These are phyloP conservation scores for Teleogryllus occipitalis DNA, from an alignment of 1,140 invertebrate genomes.

Conservation along the genomic window DNA sequence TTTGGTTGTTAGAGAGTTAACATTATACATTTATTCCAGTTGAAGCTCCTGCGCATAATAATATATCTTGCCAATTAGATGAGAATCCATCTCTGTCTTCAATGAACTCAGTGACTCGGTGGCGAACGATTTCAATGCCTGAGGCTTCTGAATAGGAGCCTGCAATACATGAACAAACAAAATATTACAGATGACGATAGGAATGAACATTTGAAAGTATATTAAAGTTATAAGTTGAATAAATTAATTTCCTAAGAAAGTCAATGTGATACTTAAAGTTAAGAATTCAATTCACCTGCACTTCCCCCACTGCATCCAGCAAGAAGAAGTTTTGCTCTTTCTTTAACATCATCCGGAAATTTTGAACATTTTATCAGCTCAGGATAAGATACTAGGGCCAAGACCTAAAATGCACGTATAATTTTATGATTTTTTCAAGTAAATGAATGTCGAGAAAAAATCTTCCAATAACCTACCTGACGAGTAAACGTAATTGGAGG, in stretches of 20 bases:
- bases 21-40: conserved; percentile 69
- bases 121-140: conserved; percentile 55
- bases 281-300: conserved; percentile 41
- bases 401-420: conserved; percentile 43
- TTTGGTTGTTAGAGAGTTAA: no score
- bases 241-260: no score
- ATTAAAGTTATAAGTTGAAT: no score
- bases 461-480: conserved; percentile 25
- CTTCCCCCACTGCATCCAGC: conserved; percentile 72
- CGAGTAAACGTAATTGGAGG: conserved; percentile 66
- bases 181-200: no score
- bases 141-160: no score
- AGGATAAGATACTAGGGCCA: conserved; percentile 71
- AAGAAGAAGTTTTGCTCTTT: conserved; percentile 65
- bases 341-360: conserved; percentile 81
- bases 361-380: conserved; percentile 59
- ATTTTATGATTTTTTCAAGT: no score
- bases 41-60: conserved; percentile 83
- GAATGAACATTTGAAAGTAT: no score
- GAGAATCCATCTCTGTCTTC: conserved; percentile 71
- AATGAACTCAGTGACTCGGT: conserved; percentile 87
- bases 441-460: no score
- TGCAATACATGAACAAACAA: no score
- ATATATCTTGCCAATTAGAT: conserved; percentile 67
- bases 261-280: no score